Evolutionary conservation across 2,113 vertebrate genomes (phyloP), one percentile per base, ranked within the genome.

Genomic region (Raja brachyura): DNA sequence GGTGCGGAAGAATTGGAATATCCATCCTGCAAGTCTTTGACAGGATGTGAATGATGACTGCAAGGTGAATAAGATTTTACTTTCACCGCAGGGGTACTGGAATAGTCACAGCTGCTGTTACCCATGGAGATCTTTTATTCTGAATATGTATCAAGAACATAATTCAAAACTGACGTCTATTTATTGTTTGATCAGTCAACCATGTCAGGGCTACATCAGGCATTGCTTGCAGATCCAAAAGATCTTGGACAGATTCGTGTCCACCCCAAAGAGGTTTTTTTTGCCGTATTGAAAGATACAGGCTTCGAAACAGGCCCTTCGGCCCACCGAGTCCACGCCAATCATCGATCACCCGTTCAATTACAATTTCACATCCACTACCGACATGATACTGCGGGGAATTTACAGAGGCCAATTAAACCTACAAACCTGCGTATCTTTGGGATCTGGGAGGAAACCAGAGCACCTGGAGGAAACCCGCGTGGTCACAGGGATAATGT

Each of bases 21-120:
- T 92, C 90, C 68, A 73, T 48, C 33, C 48, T 70, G 0, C 7
- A 20, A 28, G 68, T 48, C 33, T 92, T 73, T 92, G 63, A 54
- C 90, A 92, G 39, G 33, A 68, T 54, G 66, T 92, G 90, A 92
- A 54, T 92, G 90, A 92, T 73, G 66, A 39, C 90, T 92, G 66
- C 66, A 48, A 73, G 66, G 90, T 92, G 39, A 92, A 18, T 22
- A 68, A 5, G 39, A 68, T 70, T 39, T 73, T 74, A 13, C 33
- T 74, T 74, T 92, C 66, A 70, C 48, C 54, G 63, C 16, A 48
- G 66, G 22, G 11, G 68, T 33, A 25, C 14, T 22, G 22, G 2
- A 48, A 92, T 73, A 92, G 54, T 92, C 90, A 92, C 66, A 92
- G 88, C 66, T 92, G 88, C 13, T 11, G 39, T 70, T 14, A 33